Conservation (phyloP, 2,888 invertebrate species). For the Imbricaverruca yamaguchii region DNA sequence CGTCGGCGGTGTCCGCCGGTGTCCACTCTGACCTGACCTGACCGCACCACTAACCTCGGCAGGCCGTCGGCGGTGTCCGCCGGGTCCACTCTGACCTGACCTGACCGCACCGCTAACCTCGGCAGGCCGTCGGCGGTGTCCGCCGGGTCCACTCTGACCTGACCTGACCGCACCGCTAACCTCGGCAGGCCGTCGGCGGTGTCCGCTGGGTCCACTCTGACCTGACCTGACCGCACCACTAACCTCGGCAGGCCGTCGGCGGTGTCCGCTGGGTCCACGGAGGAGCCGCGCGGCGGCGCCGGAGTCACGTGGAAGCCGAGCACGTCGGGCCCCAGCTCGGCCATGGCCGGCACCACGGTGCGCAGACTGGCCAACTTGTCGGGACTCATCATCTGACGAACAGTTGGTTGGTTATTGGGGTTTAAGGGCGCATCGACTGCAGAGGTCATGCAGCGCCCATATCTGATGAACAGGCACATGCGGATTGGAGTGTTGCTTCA, state of each 20-base stretch:
- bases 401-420: too few species aligned
- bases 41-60: background rate
- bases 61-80: background rate
- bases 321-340: conserved; percentile 32
- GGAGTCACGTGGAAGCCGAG: conserved; percentile 6
- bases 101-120: background rate
- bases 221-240: background rate
- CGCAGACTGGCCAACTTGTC: conserved; percentile 69
- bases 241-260: background rate
- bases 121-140: background rate
- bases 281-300: background rate
- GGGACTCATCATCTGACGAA: conserved; percentile 64
- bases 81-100: background rate
- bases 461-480: too few species aligned
- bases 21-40: background rate
- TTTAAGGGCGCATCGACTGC: too few species aligned
- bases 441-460: too few species aligned
- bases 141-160: background rate
- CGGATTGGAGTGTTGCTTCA: too few species aligned
- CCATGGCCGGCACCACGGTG: conserved; percentile 54
- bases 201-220: background rate
- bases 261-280: background rate
- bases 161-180: too few species aligned
- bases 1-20: background rate
- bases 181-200: too few species aligned